Percentiles rank a stretch among this genome's conserved stretches.
These are phyloP conservation scores for Saxidomus purpurata DNA, from an alignment of 1,140 invertebrate genomes.

Conservation along the genomic window DNA sequence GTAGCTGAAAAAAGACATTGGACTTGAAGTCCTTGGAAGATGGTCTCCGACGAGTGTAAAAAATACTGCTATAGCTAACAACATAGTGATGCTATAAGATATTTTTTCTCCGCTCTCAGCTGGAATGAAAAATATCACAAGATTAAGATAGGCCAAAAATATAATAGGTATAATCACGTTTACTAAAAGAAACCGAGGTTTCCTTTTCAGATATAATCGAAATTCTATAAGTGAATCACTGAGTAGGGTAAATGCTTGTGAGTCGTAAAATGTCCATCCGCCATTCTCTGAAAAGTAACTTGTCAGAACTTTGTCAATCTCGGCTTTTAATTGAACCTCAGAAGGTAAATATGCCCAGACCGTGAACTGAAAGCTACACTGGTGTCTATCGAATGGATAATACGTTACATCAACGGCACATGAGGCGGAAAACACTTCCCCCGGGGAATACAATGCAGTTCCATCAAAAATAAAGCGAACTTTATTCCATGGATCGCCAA, in stretches of 20 bases:
- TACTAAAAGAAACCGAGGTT: constrained; percentile 86
- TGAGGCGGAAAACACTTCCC: constrained; percentile 11
- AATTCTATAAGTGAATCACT: neutral
- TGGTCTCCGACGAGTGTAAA: constrained; percentile 43
- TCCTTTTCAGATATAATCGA: constrained; percentile 52
- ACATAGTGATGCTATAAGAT: constrained; percentile 49
- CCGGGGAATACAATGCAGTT: neutral
- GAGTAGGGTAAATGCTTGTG: neutral
- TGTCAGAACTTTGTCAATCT: neutral
- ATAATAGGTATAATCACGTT: constrained; percentile 88
- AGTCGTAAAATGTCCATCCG: constrained; percentile 85
- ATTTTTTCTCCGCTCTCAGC: constrained; percentile 56
- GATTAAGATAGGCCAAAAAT: constrained; percentile 88
- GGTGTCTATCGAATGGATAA: constrained; percentile 45
- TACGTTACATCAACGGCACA: constrained; percentile 16
- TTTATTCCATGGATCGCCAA: neutral
- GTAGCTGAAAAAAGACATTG: constrained; percentile 12
- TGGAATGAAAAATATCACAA: constrained; percentile 87
- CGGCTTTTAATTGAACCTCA: neutral
- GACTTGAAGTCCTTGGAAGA: constrained; percentile 1
- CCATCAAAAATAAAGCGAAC: constrained; percentile 2
- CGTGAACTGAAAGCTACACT: neutral
- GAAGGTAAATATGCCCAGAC: neutral
- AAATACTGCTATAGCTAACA: constrained; percentile 59
- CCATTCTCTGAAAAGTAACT: constrained; percentile 88